These are phyloP conservation scores for Nephotettix cincticeps DNA, from an alignment of 1,140 invertebrate species.

Conservation along the genomic window DNA sequence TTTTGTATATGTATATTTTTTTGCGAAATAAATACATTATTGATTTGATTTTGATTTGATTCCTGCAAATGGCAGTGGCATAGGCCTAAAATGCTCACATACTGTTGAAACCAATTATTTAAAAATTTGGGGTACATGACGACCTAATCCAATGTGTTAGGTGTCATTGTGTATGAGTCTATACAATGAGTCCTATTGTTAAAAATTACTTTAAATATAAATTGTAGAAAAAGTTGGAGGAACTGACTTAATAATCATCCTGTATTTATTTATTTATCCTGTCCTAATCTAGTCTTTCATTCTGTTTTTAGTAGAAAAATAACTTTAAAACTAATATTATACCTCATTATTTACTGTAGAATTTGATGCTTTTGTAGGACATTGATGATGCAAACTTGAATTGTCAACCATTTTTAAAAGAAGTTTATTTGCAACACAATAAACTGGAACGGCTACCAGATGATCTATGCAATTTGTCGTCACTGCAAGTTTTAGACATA, in stretches of 20 bases:
- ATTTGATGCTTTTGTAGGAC: neutral
- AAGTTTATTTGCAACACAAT: neutral
- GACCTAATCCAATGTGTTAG: no score
- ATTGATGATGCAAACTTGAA: neutral
- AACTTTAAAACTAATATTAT: neutral
- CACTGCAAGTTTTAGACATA: neutral
- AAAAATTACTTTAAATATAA: neutral
- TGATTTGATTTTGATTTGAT: neutral
- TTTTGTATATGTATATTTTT: neutral
- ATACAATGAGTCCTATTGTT: neutral
- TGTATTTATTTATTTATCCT: no score
- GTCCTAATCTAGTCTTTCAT: neutral
- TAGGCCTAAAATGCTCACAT: neutral
- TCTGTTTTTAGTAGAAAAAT: neutral
- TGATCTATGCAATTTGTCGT: neutral
- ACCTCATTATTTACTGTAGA: neutral
- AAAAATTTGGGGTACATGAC: no score
- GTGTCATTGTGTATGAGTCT: no score
- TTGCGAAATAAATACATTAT: neutral
- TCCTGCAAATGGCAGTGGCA: neutral
- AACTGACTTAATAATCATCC: no score
- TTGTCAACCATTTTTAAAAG: conserved; percentile 4
- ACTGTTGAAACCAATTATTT: neutral
- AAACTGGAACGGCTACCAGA: neutral
- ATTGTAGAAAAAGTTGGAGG: no score